Base-by-base conservation (phyloP, 2,113 vertebrate species). In the Candoia aspera region DNA sequence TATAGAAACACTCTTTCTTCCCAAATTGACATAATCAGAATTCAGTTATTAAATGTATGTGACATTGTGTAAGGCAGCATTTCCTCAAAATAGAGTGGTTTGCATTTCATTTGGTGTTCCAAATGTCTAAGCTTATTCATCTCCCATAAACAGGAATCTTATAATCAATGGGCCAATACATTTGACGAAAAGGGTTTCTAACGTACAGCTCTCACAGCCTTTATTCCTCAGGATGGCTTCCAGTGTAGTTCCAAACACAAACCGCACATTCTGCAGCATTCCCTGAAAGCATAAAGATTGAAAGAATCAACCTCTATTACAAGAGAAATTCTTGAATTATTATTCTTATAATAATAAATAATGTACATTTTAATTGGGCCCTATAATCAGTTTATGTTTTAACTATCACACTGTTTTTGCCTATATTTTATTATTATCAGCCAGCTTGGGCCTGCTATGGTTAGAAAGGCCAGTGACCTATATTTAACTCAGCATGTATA, bases 261-360 rank as follows among this genome's bases (percentile, higher is more conserved):
- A 99, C 59, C 98, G 98, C 95, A 99, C 98, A 84, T 99, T 99
- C 97, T 99, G 99, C 94, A 99, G 98, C 90, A 98, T 98, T 96
- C 99, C 99, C 99, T 99, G 97, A 87, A 95, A 96, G 94, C 89
- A 97, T 89, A 96, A 88, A 94, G 95, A 97, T 95, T 96, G 92
- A 42, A 84, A 23, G 11, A 54, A 6, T 33, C 58, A 2, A 87
- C 23, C n/a, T 59, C 55, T 26, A 64, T 73, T 90, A 2, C 54
- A 24, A 46, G 13, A 54, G 33, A n/a, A 88, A 37, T 12, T 37
- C 33, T 37, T 37, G 68, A 73, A 49, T 49, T 49, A 49, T 49
- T 49, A 49, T 49, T 49, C 49, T 6, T 49, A 49, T 49, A 49
- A 49, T 49, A 49, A 49, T 49, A 49, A 17, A 49, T 49, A 49